Conservation (phyloP, 2,888 invertebrate genomes). For the Orchestes rusci region DNA sequence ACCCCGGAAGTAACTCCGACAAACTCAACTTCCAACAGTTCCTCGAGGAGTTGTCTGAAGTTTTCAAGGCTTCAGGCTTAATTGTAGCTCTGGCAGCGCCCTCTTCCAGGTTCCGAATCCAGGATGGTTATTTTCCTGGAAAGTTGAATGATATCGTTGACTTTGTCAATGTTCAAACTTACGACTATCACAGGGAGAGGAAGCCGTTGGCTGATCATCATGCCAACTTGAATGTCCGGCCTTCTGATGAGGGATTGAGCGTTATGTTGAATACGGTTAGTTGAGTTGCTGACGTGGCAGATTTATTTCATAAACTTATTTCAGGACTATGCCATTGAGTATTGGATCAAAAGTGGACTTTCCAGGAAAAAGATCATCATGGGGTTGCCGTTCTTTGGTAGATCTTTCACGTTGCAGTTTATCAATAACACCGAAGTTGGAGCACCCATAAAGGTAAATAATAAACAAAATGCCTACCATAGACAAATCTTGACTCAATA, state of each 20-base stretch:
- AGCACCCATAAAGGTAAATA: slow-evolving; percentile 50
- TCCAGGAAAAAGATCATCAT: slow-evolving; percentile 61
- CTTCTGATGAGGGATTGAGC: slow-evolving; percentile 46
- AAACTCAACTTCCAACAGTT: slow-evolving; percentile 39
- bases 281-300: too few relatives aligned
- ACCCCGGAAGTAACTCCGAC: slow-evolving; percentile 49
- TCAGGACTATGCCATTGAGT: slow-evolving; percentile 61
- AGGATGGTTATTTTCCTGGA: slow-evolving; percentile 59
- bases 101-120: slow-evolving; percentile 56
- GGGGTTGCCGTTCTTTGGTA: slow-evolving; percentile 67
- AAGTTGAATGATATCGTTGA: slow-evolving; percentile 56
- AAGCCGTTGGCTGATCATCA: slow-evolving; percentile 47
- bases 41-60: slow-evolving; percentile 55
- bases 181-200: slow-evolving; percentile 50
- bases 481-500: too few relatives aligned
- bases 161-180: slow-evolving; percentile 62
- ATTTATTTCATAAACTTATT: slow-evolving; percentile 14
- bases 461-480: too few relatives aligned
- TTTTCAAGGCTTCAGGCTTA: slow-evolving; percentile 48
- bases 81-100: slow-evolving; percentile 50
- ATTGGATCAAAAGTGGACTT: slow-evolving; percentile 57
- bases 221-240: slow-evolving; percentile 46
- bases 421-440: slow-evolving; percentile 39
- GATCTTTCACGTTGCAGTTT: slow-evolving; percentile 59
- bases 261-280: slow-evolving; percentile 49